Evolutionary conservation across 2,113 vertebrate genomes (phyloP), one percentile per base, ranked within the genome.

Genomic region (Campylorhamphus procurvoides): DNA sequence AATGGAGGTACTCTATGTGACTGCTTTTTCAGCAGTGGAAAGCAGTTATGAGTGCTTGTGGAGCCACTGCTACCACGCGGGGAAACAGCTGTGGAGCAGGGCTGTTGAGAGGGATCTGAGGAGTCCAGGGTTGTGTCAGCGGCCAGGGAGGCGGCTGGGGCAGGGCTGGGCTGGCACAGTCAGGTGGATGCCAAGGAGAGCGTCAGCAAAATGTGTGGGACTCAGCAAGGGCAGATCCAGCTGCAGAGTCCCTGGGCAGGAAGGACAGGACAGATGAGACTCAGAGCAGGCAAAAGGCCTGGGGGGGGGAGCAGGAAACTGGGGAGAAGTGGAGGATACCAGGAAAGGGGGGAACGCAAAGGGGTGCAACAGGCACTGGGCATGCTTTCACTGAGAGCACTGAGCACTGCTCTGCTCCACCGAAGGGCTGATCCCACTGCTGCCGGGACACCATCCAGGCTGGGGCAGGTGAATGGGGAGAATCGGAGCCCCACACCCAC

Each of bases 331-430:
- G 25, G 40, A 56, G 55, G n/a, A 52, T 37, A 25, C 39, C 20
- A 23, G 23, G 19, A 56, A 79, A 74, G 33, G 47, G 37, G 59
- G 56, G 50, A 68, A 47, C 0, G 1, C 0, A 0, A 81, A 73
- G 53, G 11, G 18, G 13, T 39, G 56, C 25, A 42, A 58, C 11
- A 76, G 68, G 47, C 40, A 58, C 2, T 4, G 15, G 55, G 11
- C 18, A 11, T 19, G 27, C 14, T 25, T 60, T 22, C n/a, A 55
- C 25, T 14, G 28, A 18, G 22, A 84, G 27, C 60, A 27, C 58
- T 56, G 31, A 62, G 60, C 6, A 9, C 9, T 52, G 76, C 25
- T n/a, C 40, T 27, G n/a, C 42, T 62, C 9, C 35, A 68, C 27
- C 0, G 0, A 29, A 53, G 42, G 16, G 19, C 7, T 67, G 39